Conservation (phyloP, 2,113 vertebrate species). For the Toxotes chatareus region DNA sequence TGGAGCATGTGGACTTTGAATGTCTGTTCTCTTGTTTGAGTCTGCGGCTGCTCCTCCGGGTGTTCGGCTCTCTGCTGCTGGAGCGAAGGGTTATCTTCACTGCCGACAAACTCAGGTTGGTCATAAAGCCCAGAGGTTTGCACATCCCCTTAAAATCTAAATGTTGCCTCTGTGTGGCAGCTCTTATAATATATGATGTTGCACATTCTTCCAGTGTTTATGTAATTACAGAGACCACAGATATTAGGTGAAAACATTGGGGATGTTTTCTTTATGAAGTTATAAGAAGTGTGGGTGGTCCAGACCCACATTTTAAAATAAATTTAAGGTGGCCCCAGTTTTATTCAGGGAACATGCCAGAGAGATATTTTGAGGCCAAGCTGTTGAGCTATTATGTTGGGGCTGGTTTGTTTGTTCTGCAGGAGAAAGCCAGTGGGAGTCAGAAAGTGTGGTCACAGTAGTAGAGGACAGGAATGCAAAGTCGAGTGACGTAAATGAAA, state of each 20-base stretch:
- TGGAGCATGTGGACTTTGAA: constrained; percentile 95
- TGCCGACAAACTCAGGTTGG: constrained; percentile 92
- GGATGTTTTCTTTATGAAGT: constrained; percentile 35
- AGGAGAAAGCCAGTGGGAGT: constrained; percentile 64
- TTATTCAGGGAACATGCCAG: constrained; percentile 52
- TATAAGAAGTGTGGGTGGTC: constrained; percentile 56
- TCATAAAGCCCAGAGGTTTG: not conserved
- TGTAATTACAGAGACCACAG: constrained; percentile 6
- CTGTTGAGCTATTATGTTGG: constrained; percentile 21
- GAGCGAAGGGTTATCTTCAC: constrained; percentile 96
- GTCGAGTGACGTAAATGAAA: constrained; percentile 61
- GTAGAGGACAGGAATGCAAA: constrained; percentile 59
- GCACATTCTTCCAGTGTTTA: constrained; percentile 4
- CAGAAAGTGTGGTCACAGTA: constrained; percentile 49
- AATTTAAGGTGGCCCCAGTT: constrained; percentile 27
- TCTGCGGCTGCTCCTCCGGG: constrained; percentile 90
- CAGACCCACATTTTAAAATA: constrained; percentile 28
- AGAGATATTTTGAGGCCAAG: constrained; percentile 60
- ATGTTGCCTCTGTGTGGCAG: not conserved
- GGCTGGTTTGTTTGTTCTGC: constrained; percentile 66
- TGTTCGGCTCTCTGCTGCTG: constrained; percentile 93
- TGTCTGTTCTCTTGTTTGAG: constrained; percentile 92
- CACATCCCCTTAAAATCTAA: not conserved
- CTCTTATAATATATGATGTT: not conserved
- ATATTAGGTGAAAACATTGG: not conserved